Percentiles rank a stretch among this genome's conserved stretches.
These are phyloP conservation scores for Lithophane ornitopus DNA, from an alignment of 2,888 invertebrate genomes.

Conservation along the genomic window DNA sequence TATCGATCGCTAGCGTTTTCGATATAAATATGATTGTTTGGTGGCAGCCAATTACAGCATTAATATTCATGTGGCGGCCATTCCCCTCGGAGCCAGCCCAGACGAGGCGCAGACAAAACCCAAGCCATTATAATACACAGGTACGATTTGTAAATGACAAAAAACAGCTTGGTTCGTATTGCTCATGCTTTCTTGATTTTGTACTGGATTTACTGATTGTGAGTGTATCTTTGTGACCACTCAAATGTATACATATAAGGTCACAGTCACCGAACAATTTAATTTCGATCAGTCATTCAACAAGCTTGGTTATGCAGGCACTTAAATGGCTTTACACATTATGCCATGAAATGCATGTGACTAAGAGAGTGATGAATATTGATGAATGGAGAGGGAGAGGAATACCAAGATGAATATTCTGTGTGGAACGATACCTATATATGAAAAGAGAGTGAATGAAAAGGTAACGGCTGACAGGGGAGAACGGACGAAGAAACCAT, in stretches of 20 bases:
- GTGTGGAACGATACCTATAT: no score
- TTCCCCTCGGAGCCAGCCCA: constrained; percentile 34
- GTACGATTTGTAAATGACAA: constrained; percentile 39
- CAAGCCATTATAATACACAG: constrained; percentile 4
- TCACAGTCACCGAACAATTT: not conserved
- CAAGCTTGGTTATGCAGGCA: not conserved
- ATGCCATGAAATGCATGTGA: not conserved
- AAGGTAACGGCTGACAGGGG: not conserved
- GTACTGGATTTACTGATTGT: not conserved
- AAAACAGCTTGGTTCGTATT: constrained; percentile 28
- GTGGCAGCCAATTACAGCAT: constrained; percentile 55
- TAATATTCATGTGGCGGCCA: constrained; percentile 53
- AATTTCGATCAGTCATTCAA: not conserved
- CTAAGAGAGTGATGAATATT: not conserved
- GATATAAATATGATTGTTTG: constrained; percentile 60
- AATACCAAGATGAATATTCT: not conserved
- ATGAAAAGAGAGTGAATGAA: not conserved
- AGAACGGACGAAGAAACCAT: not conserved
- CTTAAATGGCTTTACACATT: not conserved
- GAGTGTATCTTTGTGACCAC: not conserved
- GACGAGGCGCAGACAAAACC: constrained; percentile 54
- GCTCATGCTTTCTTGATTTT: constrained; percentile 4
- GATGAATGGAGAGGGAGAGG: no score
- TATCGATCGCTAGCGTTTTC: constrained; percentile 50
- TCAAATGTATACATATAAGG: not conserved